Evolutionary conservation across 2,888 invertebrate genomes (phyloP).

Genomic region (Augiades crinisus): DNA sequence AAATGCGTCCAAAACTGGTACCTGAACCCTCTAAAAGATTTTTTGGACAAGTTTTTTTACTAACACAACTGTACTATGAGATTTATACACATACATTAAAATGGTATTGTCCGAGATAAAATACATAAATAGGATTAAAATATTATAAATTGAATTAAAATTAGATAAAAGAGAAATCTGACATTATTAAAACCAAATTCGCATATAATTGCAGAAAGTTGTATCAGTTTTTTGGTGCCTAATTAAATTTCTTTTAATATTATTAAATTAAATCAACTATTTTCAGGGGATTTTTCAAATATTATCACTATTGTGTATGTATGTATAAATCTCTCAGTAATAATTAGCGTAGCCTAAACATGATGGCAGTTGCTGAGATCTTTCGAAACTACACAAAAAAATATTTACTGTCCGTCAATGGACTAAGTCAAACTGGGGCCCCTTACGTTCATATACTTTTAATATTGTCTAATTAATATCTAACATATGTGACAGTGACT

Average conservation of each 20-base stretch:
- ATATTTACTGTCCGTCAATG: constrained; percentile 49
- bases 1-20: constrained; percentile 14
- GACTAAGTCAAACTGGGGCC: constrained; percentile 54
- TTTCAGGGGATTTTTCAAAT: too few species aligned
- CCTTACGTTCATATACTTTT: constrained; percentile 6
- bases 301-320: not conserved
- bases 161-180: not conserved
- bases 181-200: not conserved
- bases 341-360: constrained; percentile 36
- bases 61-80: constrained; percentile 25
- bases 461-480: constrained; percentile 5
- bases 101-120: not conserved
- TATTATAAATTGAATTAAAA: not conserved
- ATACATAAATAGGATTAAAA: not conserved
- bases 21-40: constrained; percentile 27
- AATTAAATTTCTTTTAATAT: not conserved
- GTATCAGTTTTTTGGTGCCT: not conserved
- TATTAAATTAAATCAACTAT: too few species aligned
- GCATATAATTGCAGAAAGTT: not conserved
- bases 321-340: constrained; percentile 39
- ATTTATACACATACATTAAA: not conserved
- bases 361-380: constrained; percentile 71
- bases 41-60: constrained; percentile 32
- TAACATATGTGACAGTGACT: not conserved
- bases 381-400: constrained; percentile 60